Percentiles rank a stretch among this genome's conserved stretches.
phyloP scores from a whole-genome alignment of 2,888 invertebrate species.

The Clanis bilineata region DNA sequence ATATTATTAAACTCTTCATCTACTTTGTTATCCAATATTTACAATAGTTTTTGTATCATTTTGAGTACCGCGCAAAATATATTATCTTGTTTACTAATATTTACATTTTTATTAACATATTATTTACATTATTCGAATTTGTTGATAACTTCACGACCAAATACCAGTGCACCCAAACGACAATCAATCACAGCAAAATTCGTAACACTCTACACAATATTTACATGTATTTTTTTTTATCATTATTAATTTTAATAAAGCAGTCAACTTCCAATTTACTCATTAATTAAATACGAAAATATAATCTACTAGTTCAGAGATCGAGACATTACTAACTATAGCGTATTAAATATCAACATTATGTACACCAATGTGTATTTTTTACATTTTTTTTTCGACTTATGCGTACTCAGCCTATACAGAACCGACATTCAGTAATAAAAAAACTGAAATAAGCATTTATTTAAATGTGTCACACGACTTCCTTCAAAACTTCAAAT shows the following conservation, averaged over 20 bases:
- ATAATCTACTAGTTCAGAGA: constrained; percentile 73
- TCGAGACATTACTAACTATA: constrained; percentile 64
- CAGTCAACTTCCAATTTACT: constrained; percentile 48
- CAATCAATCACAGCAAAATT: constrained; percentile 53
- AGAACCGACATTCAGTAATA: too few species aligned
- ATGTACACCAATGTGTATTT: constrained; percentile 22
- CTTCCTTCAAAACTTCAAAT: too few species aligned
- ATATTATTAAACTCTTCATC: not conserved
- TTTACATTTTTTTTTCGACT: not conserved
- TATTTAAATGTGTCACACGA: too few species aligned
- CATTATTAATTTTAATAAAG: constrained; percentile 48
- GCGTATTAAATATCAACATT: constrained; percentile 23
- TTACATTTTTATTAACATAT: not conserved
- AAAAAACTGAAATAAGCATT: too few species aligned
- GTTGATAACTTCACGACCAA: constrained; percentile 14
- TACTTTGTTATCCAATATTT: not conserved
- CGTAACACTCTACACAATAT: constrained; percentile 73
- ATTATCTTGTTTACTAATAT: not conserved
- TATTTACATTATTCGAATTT: too few species aligned
- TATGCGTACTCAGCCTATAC: not conserved
- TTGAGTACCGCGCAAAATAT: not conserved
- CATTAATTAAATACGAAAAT: constrained; percentile 66
- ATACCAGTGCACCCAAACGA: constrained; percentile 38
- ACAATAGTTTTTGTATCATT: not conserved
- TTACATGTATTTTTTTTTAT: constrained; percentile 42